Conservation (phyloP, 1,140 invertebrate species). For the Philopotamus ludificatus region DNA sequence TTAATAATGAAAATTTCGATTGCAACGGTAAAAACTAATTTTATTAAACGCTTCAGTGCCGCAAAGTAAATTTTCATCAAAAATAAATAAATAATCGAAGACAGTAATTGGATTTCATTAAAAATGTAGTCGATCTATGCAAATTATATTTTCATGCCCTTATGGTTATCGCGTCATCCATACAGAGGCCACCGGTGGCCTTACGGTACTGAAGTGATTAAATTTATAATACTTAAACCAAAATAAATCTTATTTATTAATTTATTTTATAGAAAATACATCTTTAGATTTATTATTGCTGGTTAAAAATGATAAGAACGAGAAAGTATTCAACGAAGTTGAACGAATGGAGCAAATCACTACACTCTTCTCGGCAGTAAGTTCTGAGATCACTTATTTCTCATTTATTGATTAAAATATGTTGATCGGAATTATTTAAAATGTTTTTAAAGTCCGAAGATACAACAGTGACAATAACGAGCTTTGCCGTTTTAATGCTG, state of each 20-base stretch:
- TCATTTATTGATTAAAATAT: not conserved
- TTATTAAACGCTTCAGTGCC: no score
- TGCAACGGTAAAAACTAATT: no score
- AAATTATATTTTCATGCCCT: no score
- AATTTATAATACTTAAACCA: not conserved
- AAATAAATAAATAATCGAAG: no score
- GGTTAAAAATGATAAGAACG: slow-evolving; percentile 1
- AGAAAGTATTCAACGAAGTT: slow-evolving; percentile 10
- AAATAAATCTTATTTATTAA: slow-evolving; percentile 4
- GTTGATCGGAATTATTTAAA: not conserved
- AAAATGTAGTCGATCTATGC: no score
- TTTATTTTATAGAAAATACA: slow-evolving; percentile 4
- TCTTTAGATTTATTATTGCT: slow-evolving; percentile 17
- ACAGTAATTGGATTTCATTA: no score
- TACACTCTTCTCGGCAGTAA: slow-evolving; percentile 25
- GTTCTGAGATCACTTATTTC: not conserved
- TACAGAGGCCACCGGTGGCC: no score
- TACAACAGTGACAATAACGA: slow-evolving; percentile 7
- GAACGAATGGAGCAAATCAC: slow-evolving; percentile 24
- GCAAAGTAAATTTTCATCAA: no score
- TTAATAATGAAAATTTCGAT: not conserved
- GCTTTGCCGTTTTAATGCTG: slow-evolving; percentile 14
- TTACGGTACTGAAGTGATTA: no score
- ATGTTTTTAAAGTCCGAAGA: slow-evolving; percentile 18
- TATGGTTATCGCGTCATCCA: no score